These are phyloP conservation scores for Mellilla xanthometata DNA, from an alignment of 2,888 invertebrate species.

Conservation along the genomic window DNA sequence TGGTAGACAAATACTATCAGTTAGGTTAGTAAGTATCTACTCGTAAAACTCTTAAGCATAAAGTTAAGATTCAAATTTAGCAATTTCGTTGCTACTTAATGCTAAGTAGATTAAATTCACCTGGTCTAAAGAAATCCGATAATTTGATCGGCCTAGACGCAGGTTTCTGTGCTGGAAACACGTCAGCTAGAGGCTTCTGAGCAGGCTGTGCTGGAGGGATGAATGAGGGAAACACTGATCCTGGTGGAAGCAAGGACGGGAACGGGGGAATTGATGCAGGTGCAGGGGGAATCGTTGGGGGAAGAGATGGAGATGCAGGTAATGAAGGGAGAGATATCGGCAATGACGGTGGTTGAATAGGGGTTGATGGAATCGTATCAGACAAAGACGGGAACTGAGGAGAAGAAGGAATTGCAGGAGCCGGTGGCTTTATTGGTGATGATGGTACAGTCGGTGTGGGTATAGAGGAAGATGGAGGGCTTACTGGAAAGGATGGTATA, in stretches of 20 bases:
- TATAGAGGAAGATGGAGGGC: conserved; percentile 1
- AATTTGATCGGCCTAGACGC: conserved; percentile 15
- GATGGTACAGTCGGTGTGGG: conserved; percentile 2
- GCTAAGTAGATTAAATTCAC: no score
- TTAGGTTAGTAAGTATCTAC: no score
- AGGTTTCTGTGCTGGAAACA: conserved; percentile 16
- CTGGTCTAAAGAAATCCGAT: conserved; percentile 21
- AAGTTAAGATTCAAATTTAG: no score
- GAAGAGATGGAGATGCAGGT: conserved; percentile 1
- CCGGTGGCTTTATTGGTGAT: background rate
- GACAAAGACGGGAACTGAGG: background rate
- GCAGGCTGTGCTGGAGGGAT: conserved; percentile 12
- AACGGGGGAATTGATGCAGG: conserved; percentile 11
- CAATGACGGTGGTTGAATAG: background rate
- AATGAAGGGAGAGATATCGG: background rate
- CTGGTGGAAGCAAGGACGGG: conserved; percentile 15
- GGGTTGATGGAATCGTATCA: background rate
- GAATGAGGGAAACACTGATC: conserved; percentile 15
- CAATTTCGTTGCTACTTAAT: no score
- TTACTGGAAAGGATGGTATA: background rate
- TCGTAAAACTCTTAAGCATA: no score
- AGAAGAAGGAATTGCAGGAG: conserved; percentile 1
- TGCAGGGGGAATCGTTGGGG: conserved; percentile 7
- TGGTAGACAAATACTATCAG: no score
- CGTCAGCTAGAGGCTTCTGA: conserved; percentile 23